Base-by-base conservation (phyloP, 1,140 invertebrate species). In the Orius insidiosus region DNA sequence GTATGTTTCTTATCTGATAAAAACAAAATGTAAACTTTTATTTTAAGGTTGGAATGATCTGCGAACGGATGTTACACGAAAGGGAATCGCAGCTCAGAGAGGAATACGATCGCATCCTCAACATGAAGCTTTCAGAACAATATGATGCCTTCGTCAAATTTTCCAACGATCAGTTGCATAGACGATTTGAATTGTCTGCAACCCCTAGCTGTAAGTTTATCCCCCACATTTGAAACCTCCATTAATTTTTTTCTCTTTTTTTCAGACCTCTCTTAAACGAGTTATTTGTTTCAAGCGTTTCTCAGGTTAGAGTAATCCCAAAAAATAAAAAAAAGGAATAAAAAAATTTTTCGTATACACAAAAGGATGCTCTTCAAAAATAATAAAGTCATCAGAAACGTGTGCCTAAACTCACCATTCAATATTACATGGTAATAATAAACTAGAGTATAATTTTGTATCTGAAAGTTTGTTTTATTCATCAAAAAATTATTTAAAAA, bases 71-170 rank as follows among this genome's bases (percentile, higher is more conserved):
- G 83, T 67, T 96, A 34, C 82, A 85, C 59, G 92, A 96, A 58
- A 77, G 87, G 53, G 92, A 96, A 66, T 76, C 76, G 55, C 76
- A 87, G 59, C 78, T 97, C 46, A 73, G 86, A 58, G 82, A 89
- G 60, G 83, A 94, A 66, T 97, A 96, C 63, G 87, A 96, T 65
- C 74, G 79, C 54, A 86, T 90, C 54, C 70, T 97, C 53, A 85
- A 77, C 55, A 74, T 73, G 60, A 95, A 95, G 68, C 72, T 96
- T 54, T 83, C 88, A 38, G 92, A 97, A 67, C 92, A 97, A 65
- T 96, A 96, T 62, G 90, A 96, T 66, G 83, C 88, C 56, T 96
- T 96, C 67, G 86, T 95, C 14, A 93, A 90, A 65, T 96, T 96
- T 64, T 95, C 90, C 53, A 84, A 89, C 59, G 92, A 97, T 68